Evolutionary conservation across 2,888 invertebrate species (phyloP), one percentile per base, ranked within the genome.

Genomic region (Lottia scabra): DNA sequence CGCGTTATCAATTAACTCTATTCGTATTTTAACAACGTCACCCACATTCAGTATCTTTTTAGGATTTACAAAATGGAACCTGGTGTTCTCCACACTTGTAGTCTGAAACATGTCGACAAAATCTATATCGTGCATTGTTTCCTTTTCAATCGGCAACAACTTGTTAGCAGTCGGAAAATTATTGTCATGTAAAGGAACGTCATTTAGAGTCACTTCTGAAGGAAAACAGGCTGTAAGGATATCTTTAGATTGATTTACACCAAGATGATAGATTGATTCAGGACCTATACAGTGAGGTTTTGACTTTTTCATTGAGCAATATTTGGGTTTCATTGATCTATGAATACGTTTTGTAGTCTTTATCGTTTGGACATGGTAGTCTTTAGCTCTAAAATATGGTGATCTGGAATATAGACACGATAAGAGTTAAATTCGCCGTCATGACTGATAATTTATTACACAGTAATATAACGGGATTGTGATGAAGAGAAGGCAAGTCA

Each of bases 1-100:
- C 4, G 43, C 62, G 1, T 66, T 63, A 38, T 71, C 67, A 12
- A 66, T 45, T 45, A 71, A 43, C 27, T 71, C 63, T 15, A 71
- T 45, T 15, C 63, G 43, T 43, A 66, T 67, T 27, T 19, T 67
- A 6, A 71, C 16, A 26, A 56, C 63, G 26, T 63, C 62, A 63
- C 63, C 63, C 1, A 71, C 46, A 12, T 62, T 27, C 26, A 63
- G 66, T 2, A 2, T 3, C 23, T 19, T 56, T 8, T 56, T 56
- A 8, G 56, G 56, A 56, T 56, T 56, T 23, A 12, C 12, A 12
- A 56, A 0, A 23, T 19, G 10, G 12, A 56, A 13, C 13, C 10
- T 56, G 19, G 56, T 23, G 10, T 56, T 2, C 19, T 56, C 23
- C 13, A 56, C 10, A 56, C 23, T 56, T 23, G 56, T 23, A 10